A percentile compares a stretch with the other conserved stretches of the same genome.
phyloP scores from a whole-genome alignment of 2,113 vertebrate species.

The Caranx melampygus region DNA sequence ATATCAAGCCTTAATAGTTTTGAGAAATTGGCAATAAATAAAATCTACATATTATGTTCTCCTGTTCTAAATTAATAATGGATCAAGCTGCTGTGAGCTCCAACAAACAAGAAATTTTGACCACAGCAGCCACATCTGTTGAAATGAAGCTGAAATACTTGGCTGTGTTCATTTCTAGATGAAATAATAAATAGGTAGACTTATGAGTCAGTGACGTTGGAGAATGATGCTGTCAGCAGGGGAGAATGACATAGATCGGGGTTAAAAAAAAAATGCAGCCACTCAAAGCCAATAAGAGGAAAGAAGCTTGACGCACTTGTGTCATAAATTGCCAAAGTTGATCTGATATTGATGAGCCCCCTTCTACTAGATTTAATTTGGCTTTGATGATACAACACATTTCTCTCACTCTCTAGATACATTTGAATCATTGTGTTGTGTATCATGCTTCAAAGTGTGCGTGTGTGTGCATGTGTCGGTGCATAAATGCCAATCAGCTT shows the following conservation, averaged over 20 bases:
- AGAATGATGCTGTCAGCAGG: constrained; percentile 20
- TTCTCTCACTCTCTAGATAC: not conserved
- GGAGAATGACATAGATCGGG: constrained; percentile 4
- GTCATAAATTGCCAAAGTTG: not conserved
- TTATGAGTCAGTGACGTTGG: constrained; percentile 35
- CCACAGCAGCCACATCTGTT: not conserved
- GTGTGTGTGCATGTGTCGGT: not conserved
- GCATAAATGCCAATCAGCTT: constrained; percentile 48
- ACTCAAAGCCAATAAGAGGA: constrained; percentile 7
- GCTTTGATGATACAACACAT: not conserved
- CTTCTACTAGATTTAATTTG: not conserved
- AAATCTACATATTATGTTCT: not conserved
- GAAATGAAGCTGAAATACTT: constrained; percentile 28
- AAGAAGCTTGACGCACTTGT: not conserved
- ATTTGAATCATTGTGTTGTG: constrained; percentile 19
- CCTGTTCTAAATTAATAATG: not conserved
- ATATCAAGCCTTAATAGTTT: not conserved
- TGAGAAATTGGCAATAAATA: not conserved
- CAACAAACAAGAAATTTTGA: not conserved
- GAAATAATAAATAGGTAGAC: constrained; percentile 23
- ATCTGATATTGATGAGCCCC: not conserved
- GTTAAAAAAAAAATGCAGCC: not conserved
- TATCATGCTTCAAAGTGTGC: not conserved
- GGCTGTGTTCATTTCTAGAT: constrained; percentile 8
- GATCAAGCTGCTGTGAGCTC: not conserved